Percentiles rank a stretch among this genome's conserved stretches.
Evolutionary conservation across 1,140 invertebrate genomes (phyloP).

Genomic region (Subanguina moxae): DNA sequence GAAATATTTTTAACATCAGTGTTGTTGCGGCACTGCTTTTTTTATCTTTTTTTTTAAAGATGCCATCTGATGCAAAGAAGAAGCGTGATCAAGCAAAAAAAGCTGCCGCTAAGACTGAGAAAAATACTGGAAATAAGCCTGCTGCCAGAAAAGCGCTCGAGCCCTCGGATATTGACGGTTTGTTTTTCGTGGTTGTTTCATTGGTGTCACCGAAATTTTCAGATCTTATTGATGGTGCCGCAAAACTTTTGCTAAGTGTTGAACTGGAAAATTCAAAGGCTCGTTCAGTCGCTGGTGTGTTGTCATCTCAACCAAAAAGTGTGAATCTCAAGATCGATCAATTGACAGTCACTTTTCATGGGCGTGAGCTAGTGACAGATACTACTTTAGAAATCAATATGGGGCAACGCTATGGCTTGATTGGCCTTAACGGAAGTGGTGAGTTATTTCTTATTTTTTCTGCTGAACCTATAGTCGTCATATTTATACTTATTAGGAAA

Average conservation of each 20-base stretch:
- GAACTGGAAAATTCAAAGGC: slow-evolving; percentile 82
- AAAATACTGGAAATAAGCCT: slow-evolving; percentile 64
- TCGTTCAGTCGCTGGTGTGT: slow-evolving; percentile 84
- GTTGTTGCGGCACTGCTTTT: too few relatives aligned
- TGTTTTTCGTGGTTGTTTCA: too few relatives aligned
- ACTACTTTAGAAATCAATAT: slow-evolving; percentile 93
- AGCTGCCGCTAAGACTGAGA: slow-evolving; percentile 80
- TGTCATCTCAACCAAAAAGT: slow-evolving; percentile 87
- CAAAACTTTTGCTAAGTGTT: slow-evolving; percentile 74
- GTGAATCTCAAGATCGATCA: slow-evolving; percentile 94
- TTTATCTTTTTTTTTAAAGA: too few relatives aligned
- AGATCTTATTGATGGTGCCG: slow-evolving; percentile 46
- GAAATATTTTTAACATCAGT: too few relatives aligned
- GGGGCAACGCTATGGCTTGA: slow-evolving; percentile 87
- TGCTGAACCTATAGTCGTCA: too few relatives aligned
- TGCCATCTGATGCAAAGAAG: slow-evolving; percentile 96
- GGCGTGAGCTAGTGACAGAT: slow-evolving; percentile 87
- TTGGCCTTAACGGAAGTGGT: slow-evolving; percentile 93
- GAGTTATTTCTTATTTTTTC: slow-evolving; percentile 56
- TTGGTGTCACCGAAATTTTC: too few relatives aligned
- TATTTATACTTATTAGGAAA: slow-evolving; percentile 71
- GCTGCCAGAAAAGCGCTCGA: too few relatives aligned
- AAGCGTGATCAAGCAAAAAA: slow-evolving; percentile 94
- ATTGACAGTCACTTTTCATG: slow-evolving; percentile 96
- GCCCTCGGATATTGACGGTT: too few relatives aligned